phyloP scores from a whole-genome alignment of 30 jellyfish, hydroid and myxozoan species.

The Cassiopea xamachana region DNA sequence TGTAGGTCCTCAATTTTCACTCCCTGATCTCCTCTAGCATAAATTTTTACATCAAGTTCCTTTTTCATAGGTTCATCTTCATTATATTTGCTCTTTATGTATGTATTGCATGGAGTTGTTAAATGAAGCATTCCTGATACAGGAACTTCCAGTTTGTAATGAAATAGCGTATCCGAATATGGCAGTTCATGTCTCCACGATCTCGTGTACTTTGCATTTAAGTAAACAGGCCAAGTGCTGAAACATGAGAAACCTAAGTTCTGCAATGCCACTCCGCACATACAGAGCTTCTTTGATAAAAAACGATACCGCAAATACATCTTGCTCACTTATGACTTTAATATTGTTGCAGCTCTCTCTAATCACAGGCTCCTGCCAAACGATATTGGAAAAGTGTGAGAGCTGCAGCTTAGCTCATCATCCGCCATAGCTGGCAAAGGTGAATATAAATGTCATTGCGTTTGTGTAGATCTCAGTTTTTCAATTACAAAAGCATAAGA shows the following conservation, averaged over 20 bases:
- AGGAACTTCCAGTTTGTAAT: constrained; percentile 51
- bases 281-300: background rate
- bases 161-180: constrained; percentile 43
- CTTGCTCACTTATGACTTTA: background rate
- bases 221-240: constrained; percentile 8
- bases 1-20: constrained; percentile 12
- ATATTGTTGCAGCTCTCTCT: background rate
- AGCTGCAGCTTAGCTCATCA: too few relatives aligned
- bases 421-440: too few relatives aligned
- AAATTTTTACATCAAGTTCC: constrained; percentile 41
- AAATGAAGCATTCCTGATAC: constrained; percentile 52
- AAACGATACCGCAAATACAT: background rate
- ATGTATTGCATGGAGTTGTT: constrained; percentile 51
- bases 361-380: background rate
- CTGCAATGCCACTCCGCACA: background rate
- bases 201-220: constrained; percentile 14
- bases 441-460: too few relatives aligned
- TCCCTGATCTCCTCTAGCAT: constrained; percentile 43
- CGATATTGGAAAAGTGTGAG: too few relatives aligned
- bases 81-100: constrained; percentile 15
- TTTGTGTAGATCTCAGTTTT: too few relatives aligned
- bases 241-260: background rate
- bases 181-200: constrained; percentile 48
- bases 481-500: too few relatives aligned
- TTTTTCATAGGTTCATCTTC: constrained; percentile 49